Percentiles rank a stretch among this genome's conserved stretches.
Evolutionary conservation across 2,888 invertebrate genomes (phyloP).

Genomic region (Melanophora roralis): DNA sequence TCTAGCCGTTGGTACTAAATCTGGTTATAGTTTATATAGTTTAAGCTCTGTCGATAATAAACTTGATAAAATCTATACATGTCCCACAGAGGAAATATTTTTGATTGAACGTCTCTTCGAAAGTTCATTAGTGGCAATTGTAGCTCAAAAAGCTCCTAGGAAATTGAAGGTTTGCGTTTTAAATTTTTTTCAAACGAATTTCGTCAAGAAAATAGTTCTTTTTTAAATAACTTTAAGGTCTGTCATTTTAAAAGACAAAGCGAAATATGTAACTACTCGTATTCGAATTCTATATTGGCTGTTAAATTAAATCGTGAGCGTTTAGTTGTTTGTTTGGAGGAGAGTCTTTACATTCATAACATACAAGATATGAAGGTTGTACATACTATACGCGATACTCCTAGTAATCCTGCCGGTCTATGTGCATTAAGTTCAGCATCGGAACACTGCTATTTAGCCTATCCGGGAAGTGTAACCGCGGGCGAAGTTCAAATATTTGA

Average conservation of each 20-base stretch:
- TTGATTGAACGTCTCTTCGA: conserved; percentile 97
- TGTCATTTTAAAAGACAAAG: conserved; percentile 98
- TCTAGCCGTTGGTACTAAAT: conserved; percentile 93
- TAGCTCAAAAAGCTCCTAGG: conserved; percentile 93
- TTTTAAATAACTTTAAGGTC: conserved; percentile 80
- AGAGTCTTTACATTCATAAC: conserved; percentile 98
- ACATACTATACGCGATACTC: conserved; percentile 98
- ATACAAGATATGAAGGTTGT: conserved; percentile 98
- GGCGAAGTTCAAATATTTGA: conserved; percentile 85
- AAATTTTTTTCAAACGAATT: neutral
- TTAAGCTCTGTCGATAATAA: conserved; percentile 87
- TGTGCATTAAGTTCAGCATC: conserved; percentile 93
- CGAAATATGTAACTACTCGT: conserved; percentile 98
- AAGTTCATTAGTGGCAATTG: conserved; percentile 97
- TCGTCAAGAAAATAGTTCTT: neutral
- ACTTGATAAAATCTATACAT: conserved; percentile 92
- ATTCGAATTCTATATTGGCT: conserved; percentile 95
- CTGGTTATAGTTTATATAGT: conserved; percentile 93
- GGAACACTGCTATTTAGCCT: conserved; percentile 96
- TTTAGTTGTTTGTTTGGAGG: conserved; percentile 97
- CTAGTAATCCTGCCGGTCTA: conserved; percentile 94
- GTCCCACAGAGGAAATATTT: conserved; percentile 90
- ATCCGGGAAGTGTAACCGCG: conserved; percentile 94
- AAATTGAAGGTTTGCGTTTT: conserved; percentile 77
- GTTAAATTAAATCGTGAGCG: conserved; percentile 96